These are phyloP conservation scores for Zenarchopterus dispar DNA, from an alignment of 2,797 vertebrate genomes.

Conservation along the genomic window DNA sequence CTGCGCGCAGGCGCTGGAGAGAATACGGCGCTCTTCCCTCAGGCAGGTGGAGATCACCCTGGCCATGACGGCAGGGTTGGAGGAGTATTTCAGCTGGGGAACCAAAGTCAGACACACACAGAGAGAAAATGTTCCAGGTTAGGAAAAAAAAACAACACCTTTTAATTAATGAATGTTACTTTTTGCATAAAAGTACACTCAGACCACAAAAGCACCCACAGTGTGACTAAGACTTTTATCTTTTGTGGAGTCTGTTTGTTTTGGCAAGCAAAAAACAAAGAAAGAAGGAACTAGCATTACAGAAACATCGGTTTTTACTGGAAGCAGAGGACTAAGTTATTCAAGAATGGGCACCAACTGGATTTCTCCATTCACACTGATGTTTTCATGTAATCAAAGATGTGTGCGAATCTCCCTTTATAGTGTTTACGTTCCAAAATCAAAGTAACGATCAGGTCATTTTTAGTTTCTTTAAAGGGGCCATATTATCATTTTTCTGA, in stretches of 20 bases:
- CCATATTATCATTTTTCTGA: no score
- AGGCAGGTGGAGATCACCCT: constrained; percentile 91
- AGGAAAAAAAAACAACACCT: constrained; percentile 4
- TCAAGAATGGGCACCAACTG: no score
- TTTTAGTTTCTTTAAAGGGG: no score
- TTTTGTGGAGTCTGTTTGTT: not conserved
- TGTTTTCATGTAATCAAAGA: no score
- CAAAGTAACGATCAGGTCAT: no score
- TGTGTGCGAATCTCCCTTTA: no score
- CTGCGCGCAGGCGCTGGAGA: constrained; percentile 90
- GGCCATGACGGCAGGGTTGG: constrained; percentile 88
- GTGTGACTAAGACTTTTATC: no score
- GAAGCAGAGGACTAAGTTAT: no score
- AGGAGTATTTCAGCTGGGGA: constrained; percentile 89
- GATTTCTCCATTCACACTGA: no score
- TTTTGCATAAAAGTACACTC: not conserved
- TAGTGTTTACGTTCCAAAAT: no score
- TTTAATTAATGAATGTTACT: not conserved
- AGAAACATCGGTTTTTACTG: no score
- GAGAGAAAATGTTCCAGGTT: not conserved
- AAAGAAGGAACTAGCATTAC: not conserved
- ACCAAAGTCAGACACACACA: constrained; percentile 11
- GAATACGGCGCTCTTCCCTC: constrained; percentile 92
- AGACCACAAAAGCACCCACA: not conserved
- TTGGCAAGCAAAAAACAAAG: not conserved